These are phyloP conservation scores for Dynastes hyllus DNA, from an alignment of 2,888 invertebrate genomes.

Conservation along the genomic window DNA sequence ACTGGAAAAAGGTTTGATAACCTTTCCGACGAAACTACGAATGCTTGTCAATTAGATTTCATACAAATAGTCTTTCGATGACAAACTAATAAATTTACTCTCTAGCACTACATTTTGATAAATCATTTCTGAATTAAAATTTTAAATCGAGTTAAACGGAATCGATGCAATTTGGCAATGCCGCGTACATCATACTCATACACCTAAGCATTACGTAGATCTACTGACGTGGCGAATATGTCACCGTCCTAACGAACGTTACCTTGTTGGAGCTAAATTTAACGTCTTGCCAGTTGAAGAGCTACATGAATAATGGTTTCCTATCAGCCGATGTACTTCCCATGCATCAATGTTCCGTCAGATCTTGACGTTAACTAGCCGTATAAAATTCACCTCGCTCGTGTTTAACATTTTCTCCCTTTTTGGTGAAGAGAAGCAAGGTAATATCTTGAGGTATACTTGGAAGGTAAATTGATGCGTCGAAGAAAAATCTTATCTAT, in stretches of 20 bases:
- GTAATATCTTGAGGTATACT: neutral
- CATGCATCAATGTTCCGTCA: conserved; percentile 57
- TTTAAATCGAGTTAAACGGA: too few species aligned
- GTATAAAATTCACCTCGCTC: conserved; percentile 36
- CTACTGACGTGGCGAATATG: conserved; percentile 12
- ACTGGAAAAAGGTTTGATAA: too few species aligned
- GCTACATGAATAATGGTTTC: conserved; percentile 54
- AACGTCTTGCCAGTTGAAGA: conserved; percentile 49
- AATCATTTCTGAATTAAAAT: too few species aligned
- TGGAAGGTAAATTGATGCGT: neutral
- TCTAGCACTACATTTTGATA: too few species aligned
- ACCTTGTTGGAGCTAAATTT: conserved; percentile 45
- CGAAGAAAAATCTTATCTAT: neutral
- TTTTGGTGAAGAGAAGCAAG: neutral
- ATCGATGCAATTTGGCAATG: too few species aligned
- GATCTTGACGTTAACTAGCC: conserved; percentile 52
- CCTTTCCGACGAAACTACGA: too few species aligned
- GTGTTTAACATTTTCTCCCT: conserved; percentile 15
- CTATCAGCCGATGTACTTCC: conserved; percentile 54
- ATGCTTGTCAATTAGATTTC: too few species aligned
- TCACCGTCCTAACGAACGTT: conserved; percentile 33
- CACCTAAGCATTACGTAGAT: neutral
- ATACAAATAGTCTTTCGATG: too few species aligned
- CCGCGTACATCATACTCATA: too few species aligned
- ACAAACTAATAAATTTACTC: too few species aligned